Evolutionary conservation across 2,113 vertebrate species (phyloP), one percentile per base, ranked within the genome.

Genomic region (Cheilinus undulatus): DNA sequence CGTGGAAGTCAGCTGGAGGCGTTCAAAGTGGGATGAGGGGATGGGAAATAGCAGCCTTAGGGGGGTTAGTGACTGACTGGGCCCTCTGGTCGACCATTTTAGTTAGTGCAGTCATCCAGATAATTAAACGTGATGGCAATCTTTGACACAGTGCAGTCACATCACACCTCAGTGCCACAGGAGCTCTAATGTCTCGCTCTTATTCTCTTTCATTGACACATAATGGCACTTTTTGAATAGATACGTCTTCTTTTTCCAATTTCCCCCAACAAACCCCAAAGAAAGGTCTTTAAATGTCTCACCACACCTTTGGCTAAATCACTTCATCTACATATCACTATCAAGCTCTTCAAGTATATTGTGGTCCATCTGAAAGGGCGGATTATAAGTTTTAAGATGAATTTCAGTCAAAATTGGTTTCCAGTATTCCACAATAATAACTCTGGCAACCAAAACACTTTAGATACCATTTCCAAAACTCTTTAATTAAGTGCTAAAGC

Each of bases 101-200:
- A 83, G 76, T 84, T 82, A 50, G 85, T 86, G 89, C 91, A 90
- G 77, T 70, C 83, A 84, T 74, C 73, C 88, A 86, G 83, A 89
- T 90, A 90, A 92, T 92, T 90, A 91, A 88, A 89, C 60, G 57
- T 80, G 88, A 91, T 87, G 80, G 85, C 76, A 76, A 85, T 86
- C 78, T 89, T 82, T 91, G 89, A 89, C 74, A 83, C 77, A 48
- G 70, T 79, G 62, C 74, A 87, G 86, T 90, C 77, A 60, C 81
- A 87, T 83, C 87, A 73, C 90, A 86, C 83, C 76, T 85, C 79
- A 12, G 76, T 70, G 68, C 73, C 76, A 67, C 60, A 69, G 75
- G 65, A 83, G 72, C 78, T 40, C 34, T 13, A 1, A 58, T 67
- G 78, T 80, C 87, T 88, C 82, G 20, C 65, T 65, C 71, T 50